Evolutionary conservation across 2,113 vertebrate genomes (phyloP).

Genomic region (Paramisgurnus dabryanus): DNA sequence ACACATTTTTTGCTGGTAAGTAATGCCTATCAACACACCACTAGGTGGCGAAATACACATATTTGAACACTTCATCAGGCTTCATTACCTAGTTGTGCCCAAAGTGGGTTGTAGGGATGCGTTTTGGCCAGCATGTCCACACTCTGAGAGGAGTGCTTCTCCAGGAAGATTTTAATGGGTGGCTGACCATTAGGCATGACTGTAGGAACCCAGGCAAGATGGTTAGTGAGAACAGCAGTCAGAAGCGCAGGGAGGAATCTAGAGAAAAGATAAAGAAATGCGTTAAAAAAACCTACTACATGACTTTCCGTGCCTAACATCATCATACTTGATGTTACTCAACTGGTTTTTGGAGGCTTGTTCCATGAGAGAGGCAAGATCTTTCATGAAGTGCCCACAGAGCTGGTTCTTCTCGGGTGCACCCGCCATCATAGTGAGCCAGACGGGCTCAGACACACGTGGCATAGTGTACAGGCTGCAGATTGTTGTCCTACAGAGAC

Average conservation of each 20-base stretch:
- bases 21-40: conserved; percentile 42
- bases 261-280: conserved; percentile 27
- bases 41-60: conserved; percentile 56
- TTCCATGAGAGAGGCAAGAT: conserved; percentile 93
- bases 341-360: conserved; percentile 98
- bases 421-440: conserved; percentile 98
- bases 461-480: conserved; percentile 98
- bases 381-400: conserved; percentile 95
- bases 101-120: conserved; percentile 96
- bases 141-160: conserved; percentile 97
- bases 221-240: conserved; percentile 95
- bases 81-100: conserved; percentile 91
- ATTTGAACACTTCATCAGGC: not conserved
- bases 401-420: conserved; percentile 93
- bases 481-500: conserved; percentile 85
- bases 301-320: not conserved
- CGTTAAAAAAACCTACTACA: not conserved
- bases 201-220: conserved; percentile 97
- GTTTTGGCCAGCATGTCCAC: conserved; percentile 98
- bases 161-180: conserved; percentile 95
- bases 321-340: conserved; percentile 51
- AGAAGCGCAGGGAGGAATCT: conserved; percentile 97
- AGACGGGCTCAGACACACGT: conserved; percentile 92
- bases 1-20: not conserved
- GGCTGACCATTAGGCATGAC: conserved; percentile 99